A percentile compares a stretch with the other conserved stretches of the same genome.
phyloP scores from a whole-genome alignment of 2,797 vertebrate genomes.

The Hozukius guyotensis region DNA sequence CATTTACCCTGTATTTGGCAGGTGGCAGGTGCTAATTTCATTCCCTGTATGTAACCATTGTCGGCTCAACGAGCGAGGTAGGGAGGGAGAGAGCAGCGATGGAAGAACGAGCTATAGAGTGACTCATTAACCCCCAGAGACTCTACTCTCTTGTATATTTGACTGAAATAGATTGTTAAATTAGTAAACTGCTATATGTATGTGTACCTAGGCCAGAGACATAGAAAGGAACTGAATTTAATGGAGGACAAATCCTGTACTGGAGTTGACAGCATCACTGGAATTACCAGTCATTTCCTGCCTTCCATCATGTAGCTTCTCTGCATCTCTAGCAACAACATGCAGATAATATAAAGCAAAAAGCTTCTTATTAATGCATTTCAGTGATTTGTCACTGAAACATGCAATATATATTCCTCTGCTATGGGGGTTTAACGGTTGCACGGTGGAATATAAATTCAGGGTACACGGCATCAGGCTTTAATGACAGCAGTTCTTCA shows the following conservation, averaged over 20 bases:
- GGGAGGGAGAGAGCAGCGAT: too few species aligned
- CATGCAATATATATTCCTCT: constrained; percentile 28
- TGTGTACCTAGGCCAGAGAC: background rate
- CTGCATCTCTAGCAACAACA: constrained; percentile 41
- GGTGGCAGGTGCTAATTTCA: too few species aligned
- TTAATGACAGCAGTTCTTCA: constrained; percentile 58
- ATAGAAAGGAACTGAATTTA: background rate
- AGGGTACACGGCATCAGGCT: constrained; percentile 28
- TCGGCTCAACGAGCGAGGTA: too few species aligned
- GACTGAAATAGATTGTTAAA: background rate
- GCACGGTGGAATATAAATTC: constrained; percentile 44
- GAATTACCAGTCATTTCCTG: constrained; percentile 6
- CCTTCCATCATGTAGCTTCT: constrained; percentile 12
- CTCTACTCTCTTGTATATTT: background rate
- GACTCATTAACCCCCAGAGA: background rate
- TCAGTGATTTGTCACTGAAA: constrained; percentile 13
- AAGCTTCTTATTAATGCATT: constrained; percentile 27
- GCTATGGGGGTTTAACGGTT: constrained; percentile 18
- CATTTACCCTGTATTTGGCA: too few species aligned
- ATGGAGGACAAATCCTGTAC: background rate
- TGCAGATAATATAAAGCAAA: constrained; percentile 30
- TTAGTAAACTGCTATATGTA: background rate
- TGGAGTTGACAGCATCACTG: background rate
- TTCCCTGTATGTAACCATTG: too few species aligned
- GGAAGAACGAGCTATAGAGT: too few species aligned